Evolutionary conservation across 2,797 vertebrate genomes (phyloP).

Genomic region (Pygocentrus nattereri): DNA sequence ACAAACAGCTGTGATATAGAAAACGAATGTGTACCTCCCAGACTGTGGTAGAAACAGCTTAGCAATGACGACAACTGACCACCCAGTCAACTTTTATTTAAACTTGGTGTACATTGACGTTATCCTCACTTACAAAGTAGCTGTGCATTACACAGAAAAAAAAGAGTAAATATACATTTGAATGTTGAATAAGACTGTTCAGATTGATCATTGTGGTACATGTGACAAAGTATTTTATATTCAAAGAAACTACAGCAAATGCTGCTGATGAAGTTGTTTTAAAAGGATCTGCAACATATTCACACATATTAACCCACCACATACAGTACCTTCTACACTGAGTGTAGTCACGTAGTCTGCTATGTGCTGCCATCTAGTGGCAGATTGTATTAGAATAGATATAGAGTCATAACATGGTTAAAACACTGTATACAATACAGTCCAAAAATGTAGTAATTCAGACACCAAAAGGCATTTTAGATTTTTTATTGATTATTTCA

Average conservation of each 20-base stretch:
- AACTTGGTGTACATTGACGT: too few species aligned
- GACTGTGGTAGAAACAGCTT: neutral
- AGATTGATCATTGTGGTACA: neutral
- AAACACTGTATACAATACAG: neutral
- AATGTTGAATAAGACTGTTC: neutral
- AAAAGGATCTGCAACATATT: neutral
- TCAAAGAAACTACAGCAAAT: too few species aligned
- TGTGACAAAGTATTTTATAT: too few species aligned
- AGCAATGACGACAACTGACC: neutral
- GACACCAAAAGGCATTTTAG: neutral
- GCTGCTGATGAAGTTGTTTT: neutral
- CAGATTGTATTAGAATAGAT: neutral
- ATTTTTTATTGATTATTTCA: too few species aligned
- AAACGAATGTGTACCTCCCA: neutral
- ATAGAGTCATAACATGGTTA: neutral
- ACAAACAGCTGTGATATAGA: neutral
- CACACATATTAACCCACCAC: neutral
- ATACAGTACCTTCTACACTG: conserved; percentile 3
- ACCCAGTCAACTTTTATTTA: too few species aligned
- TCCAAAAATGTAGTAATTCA: neutral
- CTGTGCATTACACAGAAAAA: too few species aligned
- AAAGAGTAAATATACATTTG: too few species aligned
- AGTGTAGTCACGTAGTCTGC: conserved; percentile 4
- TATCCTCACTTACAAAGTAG: too few species aligned
- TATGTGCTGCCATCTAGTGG: conserved; percentile 44